Conservation (phyloP, 2,888 invertebrate genomes). For the Seira ritae region DNA sequence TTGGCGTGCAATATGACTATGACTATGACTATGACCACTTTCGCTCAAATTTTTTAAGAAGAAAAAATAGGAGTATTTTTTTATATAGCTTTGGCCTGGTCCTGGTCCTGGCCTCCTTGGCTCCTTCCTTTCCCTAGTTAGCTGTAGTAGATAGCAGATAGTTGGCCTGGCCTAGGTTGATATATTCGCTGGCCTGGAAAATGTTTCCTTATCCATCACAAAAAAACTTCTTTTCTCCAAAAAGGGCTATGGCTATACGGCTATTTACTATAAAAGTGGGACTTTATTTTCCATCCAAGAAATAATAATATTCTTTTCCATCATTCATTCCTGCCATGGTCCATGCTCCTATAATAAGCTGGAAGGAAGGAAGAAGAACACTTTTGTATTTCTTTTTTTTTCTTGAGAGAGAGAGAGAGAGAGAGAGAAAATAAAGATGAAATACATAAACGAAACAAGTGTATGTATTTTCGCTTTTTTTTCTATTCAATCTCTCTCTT, state of each 20-base stretch:
- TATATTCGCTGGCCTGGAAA: conserved; percentile 60
- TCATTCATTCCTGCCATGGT: too few species aligned
- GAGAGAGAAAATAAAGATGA: not conserved
- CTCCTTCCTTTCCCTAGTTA: conserved; percentile 37
- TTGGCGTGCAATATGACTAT: conserved; percentile 53
- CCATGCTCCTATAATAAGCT: too few species aligned
- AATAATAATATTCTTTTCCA: too few species aligned
- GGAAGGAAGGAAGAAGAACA: not conserved
- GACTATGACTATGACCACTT: too few species aligned
- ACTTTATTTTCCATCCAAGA: too few species aligned
- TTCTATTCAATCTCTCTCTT: not conserved
- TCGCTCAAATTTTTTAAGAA: not conserved
- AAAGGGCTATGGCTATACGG: not conserved
- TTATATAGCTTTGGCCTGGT: not conserved
- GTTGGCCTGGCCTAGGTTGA: conserved; percentile 35
- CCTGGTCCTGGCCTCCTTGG: conserved; percentile 27
- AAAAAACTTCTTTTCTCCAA: not conserved
- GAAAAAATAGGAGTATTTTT: not conserved
- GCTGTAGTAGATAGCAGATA: not conserved
- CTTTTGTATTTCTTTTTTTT: not conserved
- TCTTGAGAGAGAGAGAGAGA: not conserved
- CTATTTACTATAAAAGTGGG: too few species aligned
- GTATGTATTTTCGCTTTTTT: not conserved
- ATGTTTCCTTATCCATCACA: conserved; percentile 45
- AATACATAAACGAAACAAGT: not conserved